Evolutionary conservation across 2,797 vertebrate species (phyloP), one percentile per base, ranked within the genome.

Genomic region (Clamator glandarius): DNA sequence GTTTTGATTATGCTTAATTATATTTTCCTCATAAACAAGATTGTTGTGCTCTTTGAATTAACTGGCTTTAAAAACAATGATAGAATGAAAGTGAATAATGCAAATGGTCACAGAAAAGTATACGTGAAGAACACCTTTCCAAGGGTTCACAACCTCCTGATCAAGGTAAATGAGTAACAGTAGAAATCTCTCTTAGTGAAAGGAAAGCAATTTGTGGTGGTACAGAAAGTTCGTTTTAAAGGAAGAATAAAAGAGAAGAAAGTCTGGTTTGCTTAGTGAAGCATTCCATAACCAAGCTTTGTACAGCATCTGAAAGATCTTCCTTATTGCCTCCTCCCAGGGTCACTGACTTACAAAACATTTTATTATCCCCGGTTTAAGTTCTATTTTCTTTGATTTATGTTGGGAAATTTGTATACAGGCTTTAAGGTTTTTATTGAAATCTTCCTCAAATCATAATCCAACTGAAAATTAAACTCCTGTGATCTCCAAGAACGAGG

Each of bases 1-100:
- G 89, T 78, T 96, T 94, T 92, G 58, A 94, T 96, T 95, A 78
- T 66, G 44, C 41, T 83, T 69, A 91, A 62, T 84, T 68, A 62
- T 79, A 54, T 70, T 92, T 69, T 91, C 55, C 82, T 84, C 87
- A 75, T 81, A 94, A 95, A 94, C 69, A 89, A 72, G 42, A 54
- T 75, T 55, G 41, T 69, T 81, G 35, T 13, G 42, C 2, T 8
- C 44, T 85, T 80, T 74, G 54, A 18, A 24, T 79, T 86, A 83
- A 54, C 54, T 63, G 36, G 46, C 35, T 67, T 89, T 81, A 77
- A 85, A 90, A 90, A 67, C 70, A 66, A 63, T 41, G 28, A 77
- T 48, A 44, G 51, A 83, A 61, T 79, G 73, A 77, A 72, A 63
- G 77, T 52, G 28, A 73, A 46, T 42, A 80, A 82, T 50, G n/a